phyloP scores from a whole-genome alignment of 2,888 invertebrate species.

The Acanthosoma haemorrhoidale region DNA sequence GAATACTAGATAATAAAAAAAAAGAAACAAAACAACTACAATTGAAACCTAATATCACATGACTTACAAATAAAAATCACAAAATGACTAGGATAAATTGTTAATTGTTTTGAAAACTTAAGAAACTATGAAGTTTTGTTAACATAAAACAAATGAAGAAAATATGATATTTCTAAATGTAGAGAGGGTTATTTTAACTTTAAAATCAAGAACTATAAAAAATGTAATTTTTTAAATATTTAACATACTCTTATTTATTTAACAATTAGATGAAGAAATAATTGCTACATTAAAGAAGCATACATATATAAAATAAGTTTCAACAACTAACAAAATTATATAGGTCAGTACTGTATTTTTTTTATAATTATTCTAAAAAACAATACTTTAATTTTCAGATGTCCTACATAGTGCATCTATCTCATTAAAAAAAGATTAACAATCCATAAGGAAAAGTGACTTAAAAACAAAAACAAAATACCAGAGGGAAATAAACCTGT shows the following conservation, averaged over 20 bases:
- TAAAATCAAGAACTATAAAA: neutral
- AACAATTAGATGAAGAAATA: neutral
- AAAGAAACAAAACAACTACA: neutral
- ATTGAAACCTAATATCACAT: neutral
- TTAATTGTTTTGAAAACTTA: no score
- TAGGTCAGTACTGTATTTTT: neutral
- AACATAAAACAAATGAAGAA: neutral
- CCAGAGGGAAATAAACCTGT: no score
- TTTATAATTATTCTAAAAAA: no score
- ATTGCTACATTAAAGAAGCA: neutral
- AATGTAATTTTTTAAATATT: no score
- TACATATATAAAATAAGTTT: neutral
- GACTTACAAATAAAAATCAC: neutral
- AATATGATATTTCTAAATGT: neutral
- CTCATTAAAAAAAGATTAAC: no score
- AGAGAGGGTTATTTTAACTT: neutral
- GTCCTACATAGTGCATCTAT: no score
- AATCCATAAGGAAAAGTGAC: no score
- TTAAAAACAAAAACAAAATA: no score
- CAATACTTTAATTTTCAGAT: no score
- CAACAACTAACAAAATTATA: neutral
- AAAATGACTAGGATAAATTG: constrained; percentile 9
- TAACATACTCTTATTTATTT: neutral
- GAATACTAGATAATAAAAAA: no score
- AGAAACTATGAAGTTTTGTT: neutral